A percentile compares a stretch with the other conserved stretches of the same genome.
Evolutionary conservation across 2,113 vertebrate genomes (phyloP).

Genomic region (Alligator mississippiensis): DNA sequence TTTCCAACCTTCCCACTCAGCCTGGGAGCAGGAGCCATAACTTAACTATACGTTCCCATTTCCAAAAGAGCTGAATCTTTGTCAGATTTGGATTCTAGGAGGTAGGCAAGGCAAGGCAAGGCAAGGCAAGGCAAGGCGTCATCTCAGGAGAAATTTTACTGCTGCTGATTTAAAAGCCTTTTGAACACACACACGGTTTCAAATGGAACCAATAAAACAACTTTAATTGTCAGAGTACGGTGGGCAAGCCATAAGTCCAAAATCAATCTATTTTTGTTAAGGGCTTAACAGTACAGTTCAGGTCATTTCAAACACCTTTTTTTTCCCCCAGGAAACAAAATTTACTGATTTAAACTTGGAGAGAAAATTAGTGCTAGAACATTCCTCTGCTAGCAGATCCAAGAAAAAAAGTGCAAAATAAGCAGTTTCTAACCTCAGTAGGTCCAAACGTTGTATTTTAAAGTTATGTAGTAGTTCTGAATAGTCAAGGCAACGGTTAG

Average conservation of each 20-base stretch:
- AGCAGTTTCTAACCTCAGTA: not conserved
- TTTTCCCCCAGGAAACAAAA: not conserved
- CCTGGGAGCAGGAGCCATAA: not conserved
- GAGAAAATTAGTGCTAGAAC: not conserved
- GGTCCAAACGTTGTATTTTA: not conserved
- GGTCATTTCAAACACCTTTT: not conserved
- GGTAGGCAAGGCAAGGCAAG: not conserved
- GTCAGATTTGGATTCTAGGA: not conserved
- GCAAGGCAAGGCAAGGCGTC: not conserved
- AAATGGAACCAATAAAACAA: not conserved
- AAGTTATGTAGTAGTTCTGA: not conserved
- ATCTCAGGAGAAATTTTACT: not conserved
- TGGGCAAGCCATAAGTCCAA: rapidly evolving
- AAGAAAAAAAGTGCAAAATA: not conserved
- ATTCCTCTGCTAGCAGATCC: not conserved
- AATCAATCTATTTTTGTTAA: not conserved
- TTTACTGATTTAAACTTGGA: not conserved
- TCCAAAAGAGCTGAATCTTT: not conserved
- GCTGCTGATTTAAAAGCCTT: not conserved
- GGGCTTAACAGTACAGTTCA: not conserved
- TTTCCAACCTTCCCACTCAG: not conserved
- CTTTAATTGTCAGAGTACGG: not conserved
- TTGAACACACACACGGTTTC: not conserved
- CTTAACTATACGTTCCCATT: not conserved
- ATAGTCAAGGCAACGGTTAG: not conserved